These are phyloP conservation scores for Kryphioiulus occultus DNA, from an alignment of 2,888 invertebrate genomes.

Conservation along the genomic window DNA sequence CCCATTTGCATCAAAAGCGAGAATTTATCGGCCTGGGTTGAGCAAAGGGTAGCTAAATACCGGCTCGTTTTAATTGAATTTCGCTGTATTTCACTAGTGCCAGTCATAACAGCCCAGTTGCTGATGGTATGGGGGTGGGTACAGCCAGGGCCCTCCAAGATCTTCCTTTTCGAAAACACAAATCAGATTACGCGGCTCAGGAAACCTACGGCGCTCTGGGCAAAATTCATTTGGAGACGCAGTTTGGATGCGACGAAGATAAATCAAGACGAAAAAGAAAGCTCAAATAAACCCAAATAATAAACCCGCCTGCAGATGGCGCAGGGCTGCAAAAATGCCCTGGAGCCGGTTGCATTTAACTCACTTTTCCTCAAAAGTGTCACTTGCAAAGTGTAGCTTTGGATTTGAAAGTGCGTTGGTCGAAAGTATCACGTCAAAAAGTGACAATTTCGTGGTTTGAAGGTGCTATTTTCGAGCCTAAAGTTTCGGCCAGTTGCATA, in stretches of 20 bases:
- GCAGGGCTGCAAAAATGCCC: background rate
- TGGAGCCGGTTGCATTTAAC: too few species aligned
- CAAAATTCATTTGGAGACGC: background rate
- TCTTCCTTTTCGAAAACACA: constrained; percentile 13
- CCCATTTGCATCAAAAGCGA: background rate
- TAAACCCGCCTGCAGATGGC: background rate
- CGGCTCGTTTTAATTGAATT: constrained; percentile 6
- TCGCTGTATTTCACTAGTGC: background rate
- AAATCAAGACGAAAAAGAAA: background rate
- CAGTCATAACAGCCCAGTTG: background rate
- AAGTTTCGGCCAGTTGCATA: too few species aligned
- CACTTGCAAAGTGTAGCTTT: too few species aligned
- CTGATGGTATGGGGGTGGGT: background rate
- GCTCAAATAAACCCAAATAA: background rate
- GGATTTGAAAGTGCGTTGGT: too few species aligned
- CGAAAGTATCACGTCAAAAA: too few species aligned
- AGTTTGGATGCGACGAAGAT: background rate
- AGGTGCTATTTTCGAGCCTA: too few species aligned
- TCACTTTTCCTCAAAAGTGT: too few species aligned
- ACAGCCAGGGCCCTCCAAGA: background rate
- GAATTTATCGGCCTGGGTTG: background rate
- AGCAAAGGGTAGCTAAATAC: constrained; percentile 10
- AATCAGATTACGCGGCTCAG: constrained; percentile 18
- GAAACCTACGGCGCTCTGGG: background rate
- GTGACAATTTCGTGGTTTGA: too few species aligned